Percentiles rank a stretch among this genome's conserved stretches.
phyloP scores from a whole-genome alignment of 2,797 vertebrate species.

The Jordanella pulchra region DNA sequence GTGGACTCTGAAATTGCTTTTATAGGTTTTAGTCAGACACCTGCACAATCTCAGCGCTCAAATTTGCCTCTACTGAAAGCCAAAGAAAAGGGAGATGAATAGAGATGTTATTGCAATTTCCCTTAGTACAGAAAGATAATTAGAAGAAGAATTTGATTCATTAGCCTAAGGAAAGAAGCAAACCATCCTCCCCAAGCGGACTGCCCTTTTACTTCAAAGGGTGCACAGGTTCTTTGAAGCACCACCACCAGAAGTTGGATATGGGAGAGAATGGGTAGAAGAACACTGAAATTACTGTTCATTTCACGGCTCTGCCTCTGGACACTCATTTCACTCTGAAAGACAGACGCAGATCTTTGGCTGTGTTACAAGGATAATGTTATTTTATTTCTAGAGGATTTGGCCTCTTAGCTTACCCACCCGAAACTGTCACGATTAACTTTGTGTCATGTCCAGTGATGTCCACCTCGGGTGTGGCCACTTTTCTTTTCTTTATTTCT shows the following conservation, averaged over 20 bases:
- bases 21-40: constrained; percentile 58
- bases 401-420: constrained; percentile 52
- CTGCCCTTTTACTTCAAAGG: constrained; percentile 69
- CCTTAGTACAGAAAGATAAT: constrained; percentile 66
- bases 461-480: constrained; percentile 47
- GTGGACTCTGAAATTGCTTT: constrained; percentile 25
- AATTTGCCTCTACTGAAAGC: constrained; percentile 37
- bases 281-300: constrained; percentile 55
- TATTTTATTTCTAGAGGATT: constrained; percentile 62
- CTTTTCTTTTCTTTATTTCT: constrained; percentile 46
- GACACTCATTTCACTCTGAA: constrained; percentile 48
- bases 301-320: constrained; percentile 49
- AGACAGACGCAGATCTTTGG: constrained; percentile 69
- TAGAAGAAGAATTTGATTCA: constrained; percentile 75
- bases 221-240: constrained; percentile 69
- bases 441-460: constrained; percentile 51
- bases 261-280: constrained; percentile 34
- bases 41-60: constrained; percentile 41
- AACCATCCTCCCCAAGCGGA: constrained; percentile 55
- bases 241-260: constrained; percentile 50
- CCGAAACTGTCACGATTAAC: constrained; percentile 64
- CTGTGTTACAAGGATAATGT: constrained; percentile 63
- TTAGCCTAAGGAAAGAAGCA: constrained; percentile 66
- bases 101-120: constrained; percentile 58
- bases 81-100: constrained; percentile 46